phyloP scores from a whole-genome alignment of 64 coral and sea anemone genomes.

The Dendrophyllia cribrosa region DNA sequence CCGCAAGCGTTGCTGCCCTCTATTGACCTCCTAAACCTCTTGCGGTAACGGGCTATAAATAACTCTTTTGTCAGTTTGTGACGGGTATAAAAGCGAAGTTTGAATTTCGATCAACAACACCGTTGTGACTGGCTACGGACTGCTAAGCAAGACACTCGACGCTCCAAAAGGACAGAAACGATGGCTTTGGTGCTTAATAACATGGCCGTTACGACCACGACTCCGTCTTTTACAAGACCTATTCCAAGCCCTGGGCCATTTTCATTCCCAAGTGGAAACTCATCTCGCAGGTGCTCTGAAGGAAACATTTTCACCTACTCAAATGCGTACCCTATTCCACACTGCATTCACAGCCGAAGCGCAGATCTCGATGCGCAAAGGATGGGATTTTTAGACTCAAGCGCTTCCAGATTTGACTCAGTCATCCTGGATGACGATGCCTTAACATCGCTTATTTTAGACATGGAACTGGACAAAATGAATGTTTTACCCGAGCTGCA shows the following conservation, averaged over 20 bases:
- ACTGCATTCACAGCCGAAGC: slow-evolving; percentile 18
- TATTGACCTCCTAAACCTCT: slow-evolving; percentile 4
- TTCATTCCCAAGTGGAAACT: neutral
- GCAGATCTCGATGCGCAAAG: neutral
- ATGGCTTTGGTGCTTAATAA: slow-evolving; percentile 43
- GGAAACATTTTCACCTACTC: slow-evolving; percentile 37
- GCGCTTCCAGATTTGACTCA: neutral
- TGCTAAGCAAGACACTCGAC: neutral
- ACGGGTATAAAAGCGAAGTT: slow-evolving; percentile 46
- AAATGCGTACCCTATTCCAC: slow-evolving; percentile 40
- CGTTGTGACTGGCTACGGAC: neutral
- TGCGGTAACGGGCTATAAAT: slow-evolving; percentile 22
- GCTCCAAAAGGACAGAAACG: neutral
- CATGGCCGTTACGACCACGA: slow-evolving; percentile 23
- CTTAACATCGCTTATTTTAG: slow-evolving; percentile 28
- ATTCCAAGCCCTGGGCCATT: slow-evolving; percentile 39
- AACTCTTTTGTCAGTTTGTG: slow-evolving; percentile 18
- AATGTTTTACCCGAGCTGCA: slow-evolving; percentile 46
- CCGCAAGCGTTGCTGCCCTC: slow-evolving; percentile 24
- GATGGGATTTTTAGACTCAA: neutral
- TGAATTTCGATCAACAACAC: slow-evolving; percentile 15
- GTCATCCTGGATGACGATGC: slow-evolving; percentile 40
- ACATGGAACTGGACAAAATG: slow-evolving; percentile 44
- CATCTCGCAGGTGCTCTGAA: slow-evolving; percentile 16
- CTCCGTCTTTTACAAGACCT: slow-evolving; percentile 37